Evolutionary conservation across 2,888 invertebrate genomes (phyloP).

Genomic region (Resseliella maxima): DNA sequence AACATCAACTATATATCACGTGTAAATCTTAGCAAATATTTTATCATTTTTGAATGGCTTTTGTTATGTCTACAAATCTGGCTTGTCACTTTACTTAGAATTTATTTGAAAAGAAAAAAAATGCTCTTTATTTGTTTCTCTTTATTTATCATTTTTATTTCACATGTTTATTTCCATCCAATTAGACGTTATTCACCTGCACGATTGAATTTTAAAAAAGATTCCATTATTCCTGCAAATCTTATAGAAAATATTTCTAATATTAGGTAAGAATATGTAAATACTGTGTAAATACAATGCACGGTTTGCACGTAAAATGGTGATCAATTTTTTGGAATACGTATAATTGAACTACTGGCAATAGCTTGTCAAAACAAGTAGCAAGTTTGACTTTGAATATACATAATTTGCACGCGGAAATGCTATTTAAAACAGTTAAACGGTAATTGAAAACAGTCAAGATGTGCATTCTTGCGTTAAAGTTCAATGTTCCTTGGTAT

Average conservation of each 20-base stretch:
- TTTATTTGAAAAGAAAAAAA: conserved; percentile 55
- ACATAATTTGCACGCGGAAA: too few species aligned
- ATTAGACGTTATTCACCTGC: conserved; percentile 86
- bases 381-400: too few species aligned
- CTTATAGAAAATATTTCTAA: conserved; percentile 80
- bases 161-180: conserved; percentile 58
- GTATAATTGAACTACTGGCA: too few species aligned
- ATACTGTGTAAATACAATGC: conserved; percentile 37
- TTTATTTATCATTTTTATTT: conserved; percentile 58
- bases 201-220: conserved; percentile 84
- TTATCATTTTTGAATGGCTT: conserved; percentile 41
- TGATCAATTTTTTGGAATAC: conserved; percentile 2
- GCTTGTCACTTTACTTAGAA: background rate
- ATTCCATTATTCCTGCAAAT: conserved; percentile 81
- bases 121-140: conserved; percentile 55
- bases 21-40: background rate
- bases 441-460: too few species aligned
- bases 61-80: conserved; percentile 10
- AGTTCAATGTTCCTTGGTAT: too few species aligned
- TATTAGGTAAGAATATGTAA: conserved; percentile 75
- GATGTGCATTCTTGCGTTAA: too few species aligned
- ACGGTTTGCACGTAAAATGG: background rate
- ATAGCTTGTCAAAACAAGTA: too few species aligned
- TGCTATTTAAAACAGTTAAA: too few species aligned
- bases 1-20: background rate